Conservation (phyloP, 92 coral and sea anemone species). For the Zoanthus sansibaricus region DNA sequence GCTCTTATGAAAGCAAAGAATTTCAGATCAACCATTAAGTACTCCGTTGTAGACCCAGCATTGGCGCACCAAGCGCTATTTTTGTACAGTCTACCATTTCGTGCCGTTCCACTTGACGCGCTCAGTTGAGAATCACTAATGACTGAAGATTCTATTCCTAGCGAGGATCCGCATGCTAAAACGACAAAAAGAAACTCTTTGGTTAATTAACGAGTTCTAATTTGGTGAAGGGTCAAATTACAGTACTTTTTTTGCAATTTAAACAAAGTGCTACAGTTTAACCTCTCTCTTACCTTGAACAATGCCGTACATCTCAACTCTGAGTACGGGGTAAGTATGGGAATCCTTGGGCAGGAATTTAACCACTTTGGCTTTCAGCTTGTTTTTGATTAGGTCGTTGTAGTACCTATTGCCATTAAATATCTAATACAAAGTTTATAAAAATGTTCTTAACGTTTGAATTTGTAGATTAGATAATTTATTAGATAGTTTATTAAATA, state of each 20-base stretch:
- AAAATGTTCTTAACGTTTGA: no score
- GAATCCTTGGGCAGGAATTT: background rate
- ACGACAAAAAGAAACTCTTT: background rate
- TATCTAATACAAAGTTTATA: background rate
- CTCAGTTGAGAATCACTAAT: background rate
- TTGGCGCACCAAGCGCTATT: background rate
- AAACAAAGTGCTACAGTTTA: no score
- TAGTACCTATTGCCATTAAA: background rate
- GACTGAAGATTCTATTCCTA: background rate
- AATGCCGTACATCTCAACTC: background rate
- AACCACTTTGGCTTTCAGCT: background rate
- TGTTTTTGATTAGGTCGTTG: background rate
- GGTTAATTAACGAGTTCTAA: background rate
- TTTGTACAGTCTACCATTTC: constrained; percentile 2
- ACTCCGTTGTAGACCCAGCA: background rate
- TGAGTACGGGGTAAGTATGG: background rate
- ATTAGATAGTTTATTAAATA: no score
- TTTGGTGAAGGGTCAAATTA: background rate
- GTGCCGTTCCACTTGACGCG: background rate
- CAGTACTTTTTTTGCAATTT: no score
- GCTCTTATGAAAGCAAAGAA: background rate
- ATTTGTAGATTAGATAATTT: no score
- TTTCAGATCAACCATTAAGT: background rate
- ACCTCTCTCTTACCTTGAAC: background rate
- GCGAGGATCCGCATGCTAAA: constrained; percentile 16